A percentile compares a stretch with the other conserved stretches of the same genome.
Conservation (phyloP, 2,797 vertebrate species). For the Nyctalus aviator region DNA sequence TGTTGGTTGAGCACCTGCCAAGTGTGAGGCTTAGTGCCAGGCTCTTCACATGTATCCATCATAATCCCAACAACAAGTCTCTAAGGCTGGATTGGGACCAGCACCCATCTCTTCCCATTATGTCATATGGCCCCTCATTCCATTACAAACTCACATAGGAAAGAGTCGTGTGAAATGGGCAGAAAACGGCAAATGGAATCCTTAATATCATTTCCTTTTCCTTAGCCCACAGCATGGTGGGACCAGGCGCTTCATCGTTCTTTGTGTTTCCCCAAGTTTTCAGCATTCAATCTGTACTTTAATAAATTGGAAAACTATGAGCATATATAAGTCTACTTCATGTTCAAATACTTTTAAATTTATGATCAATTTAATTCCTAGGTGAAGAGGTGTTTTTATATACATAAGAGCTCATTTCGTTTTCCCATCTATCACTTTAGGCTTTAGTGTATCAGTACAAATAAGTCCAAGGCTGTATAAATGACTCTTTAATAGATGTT, state of each 20-base stretch:
- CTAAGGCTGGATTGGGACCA: not conserved
- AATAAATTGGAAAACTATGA: not conserved
- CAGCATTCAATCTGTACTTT: not conserved
- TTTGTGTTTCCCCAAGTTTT: not conserved
- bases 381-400: not conserved
- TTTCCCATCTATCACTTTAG: not conserved
- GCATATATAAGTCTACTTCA: not conserved
- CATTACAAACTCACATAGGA: not conserved
- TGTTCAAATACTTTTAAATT: slow-evolving; percentile 26
- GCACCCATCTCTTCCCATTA: not conserved
- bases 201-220: not conserved
- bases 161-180: not conserved
- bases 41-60: not conserved
- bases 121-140: not conserved
- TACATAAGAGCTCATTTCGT: not conserved
- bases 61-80: not conserved
- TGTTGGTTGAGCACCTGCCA: not conserved
- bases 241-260: not conserved
- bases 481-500: not conserved
- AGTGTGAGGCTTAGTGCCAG: not conserved
- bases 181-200: not conserved
- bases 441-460: not conserved
- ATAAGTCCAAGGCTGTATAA: not conserved
- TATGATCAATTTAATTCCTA: slow-evolving; percentile 1
- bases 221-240: not conserved